Evolutionary conservation across 2,797 vertebrate species (phyloP).

Genomic region (Falco biarmicus): DNA sequence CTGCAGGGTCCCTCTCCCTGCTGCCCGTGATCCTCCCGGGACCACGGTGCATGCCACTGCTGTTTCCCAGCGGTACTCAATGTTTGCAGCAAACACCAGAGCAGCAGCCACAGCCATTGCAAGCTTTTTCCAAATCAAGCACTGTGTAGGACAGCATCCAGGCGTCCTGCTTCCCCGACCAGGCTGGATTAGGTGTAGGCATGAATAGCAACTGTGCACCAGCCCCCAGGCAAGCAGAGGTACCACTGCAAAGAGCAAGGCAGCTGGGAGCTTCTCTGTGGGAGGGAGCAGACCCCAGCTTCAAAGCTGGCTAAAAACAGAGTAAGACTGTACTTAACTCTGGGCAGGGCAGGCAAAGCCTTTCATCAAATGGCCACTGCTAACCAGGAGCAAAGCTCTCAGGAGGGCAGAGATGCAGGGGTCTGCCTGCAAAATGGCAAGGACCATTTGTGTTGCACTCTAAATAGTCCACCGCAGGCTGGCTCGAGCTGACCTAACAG

Average conservation of each 20-base stretch:
- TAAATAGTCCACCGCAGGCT: background rate
- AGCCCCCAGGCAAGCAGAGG: background rate
- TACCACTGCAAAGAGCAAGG: background rate
- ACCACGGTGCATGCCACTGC: too few relatives aligned
- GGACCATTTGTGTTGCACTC: background rate
- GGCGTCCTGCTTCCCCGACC: background rate
- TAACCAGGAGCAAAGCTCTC: background rate
- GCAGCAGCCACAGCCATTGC: background rate
- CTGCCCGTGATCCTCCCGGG: background rate
- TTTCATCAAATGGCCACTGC: background rate
- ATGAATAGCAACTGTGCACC: background rate
- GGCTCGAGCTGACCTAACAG: background rate
- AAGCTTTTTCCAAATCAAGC: background rate
- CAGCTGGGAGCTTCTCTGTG: background rate
- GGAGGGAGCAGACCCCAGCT: conserved; percentile 15
- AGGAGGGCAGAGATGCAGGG: background rate
- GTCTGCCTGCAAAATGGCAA: background rate
- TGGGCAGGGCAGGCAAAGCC: background rate
- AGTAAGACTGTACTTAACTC: background rate
- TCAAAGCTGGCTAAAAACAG: conserved; percentile 34
- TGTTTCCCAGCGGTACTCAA: background rate
- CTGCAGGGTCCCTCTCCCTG: background rate
- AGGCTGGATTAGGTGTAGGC: background rate
- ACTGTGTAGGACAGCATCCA: accelerated
- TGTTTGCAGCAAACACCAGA: background rate